A percentile compares a stretch with the other conserved stretches of the same genome.
Conservation (phyloP, 2,113 vertebrate species). For the Sorex araneus region DNA sequence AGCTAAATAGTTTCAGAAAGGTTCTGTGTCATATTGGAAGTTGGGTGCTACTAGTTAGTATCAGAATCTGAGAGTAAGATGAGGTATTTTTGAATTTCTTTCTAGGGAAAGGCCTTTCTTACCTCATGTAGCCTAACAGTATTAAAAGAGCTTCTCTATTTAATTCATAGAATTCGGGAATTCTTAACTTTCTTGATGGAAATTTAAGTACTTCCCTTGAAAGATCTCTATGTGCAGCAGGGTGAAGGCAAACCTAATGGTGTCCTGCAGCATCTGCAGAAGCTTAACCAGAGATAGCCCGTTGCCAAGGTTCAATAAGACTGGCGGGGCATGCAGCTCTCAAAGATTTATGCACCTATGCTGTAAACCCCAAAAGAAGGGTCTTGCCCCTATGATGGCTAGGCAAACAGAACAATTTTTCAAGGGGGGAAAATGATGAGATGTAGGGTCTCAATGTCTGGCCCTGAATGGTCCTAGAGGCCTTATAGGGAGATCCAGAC, state of each 20-base stretch:
- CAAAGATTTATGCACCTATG: not conserved
- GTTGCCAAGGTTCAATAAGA: too few relatives aligned
- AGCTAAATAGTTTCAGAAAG: not conserved
- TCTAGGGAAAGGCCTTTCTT: not conserved
- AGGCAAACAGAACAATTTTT: not conserved
- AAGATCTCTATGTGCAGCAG: too few relatives aligned
- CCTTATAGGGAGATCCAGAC: too few relatives aligned
- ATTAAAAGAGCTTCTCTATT: not conserved
- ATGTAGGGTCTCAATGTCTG: too few relatives aligned
- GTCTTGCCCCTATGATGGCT: not conserved
- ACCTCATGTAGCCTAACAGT: not conserved
- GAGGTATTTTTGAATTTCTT: not conserved
- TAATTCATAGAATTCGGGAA: not conserved
- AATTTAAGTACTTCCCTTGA: not conserved
- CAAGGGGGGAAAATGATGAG: not conserved
- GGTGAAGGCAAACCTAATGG: accelerated
- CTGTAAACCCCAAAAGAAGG: too few relatives aligned
- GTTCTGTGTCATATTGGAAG: not conserved
- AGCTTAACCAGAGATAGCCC: not conserved
- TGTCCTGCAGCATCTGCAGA: accelerated
- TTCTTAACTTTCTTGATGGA: not conserved
- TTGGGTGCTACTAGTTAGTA: not conserved
- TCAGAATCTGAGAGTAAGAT: not conserved
- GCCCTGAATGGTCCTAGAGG: not conserved
- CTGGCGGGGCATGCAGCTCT: not conserved